phyloP scores from a whole-genome alignment of 2,797 vertebrate species.

The Mormyrus hasselquistii region DNA sequence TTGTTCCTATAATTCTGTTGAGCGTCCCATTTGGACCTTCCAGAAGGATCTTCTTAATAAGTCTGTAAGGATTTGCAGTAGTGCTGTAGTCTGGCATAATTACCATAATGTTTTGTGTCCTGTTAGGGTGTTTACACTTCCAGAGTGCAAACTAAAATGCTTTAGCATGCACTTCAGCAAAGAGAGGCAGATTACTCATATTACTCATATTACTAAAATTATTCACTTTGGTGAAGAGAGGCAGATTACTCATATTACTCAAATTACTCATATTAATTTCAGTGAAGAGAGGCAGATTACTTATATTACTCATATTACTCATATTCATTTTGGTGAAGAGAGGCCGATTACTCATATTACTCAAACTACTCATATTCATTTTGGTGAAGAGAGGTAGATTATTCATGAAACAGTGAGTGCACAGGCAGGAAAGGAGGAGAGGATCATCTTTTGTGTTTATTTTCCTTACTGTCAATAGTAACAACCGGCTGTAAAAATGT shows the following conservation, averaged over 20 bases:
- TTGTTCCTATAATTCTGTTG: neutral
- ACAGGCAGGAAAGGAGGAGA: slow-evolving; percentile 11
- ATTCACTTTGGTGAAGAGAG: neutral
- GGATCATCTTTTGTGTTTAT: slow-evolving; percentile 23
- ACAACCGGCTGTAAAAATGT: slow-evolving; percentile 23
- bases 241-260: slow-evolving; percentile 2
- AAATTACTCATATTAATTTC: neutral
- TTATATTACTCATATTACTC: neutral
- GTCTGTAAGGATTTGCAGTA: neutral
- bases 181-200: neutral
- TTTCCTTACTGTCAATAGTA: slow-evolving; percentile 20
- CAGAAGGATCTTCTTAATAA: neutral
- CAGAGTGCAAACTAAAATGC: neutral
- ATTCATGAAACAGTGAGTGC: neutral
- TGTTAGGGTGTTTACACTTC: neutral
- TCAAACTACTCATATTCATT: neutral
- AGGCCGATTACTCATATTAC: neutral
- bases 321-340: neutral
- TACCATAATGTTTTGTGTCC: neutral
- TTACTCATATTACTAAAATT: neutral
- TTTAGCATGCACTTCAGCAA: neutral
- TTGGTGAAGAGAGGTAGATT: neutral
- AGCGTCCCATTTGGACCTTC: neutral
- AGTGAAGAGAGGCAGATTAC: neutral
- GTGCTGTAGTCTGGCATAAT: neutral